These are phyloP conservation scores for Origma solitaria DNA, from an alignment of 2,113 vertebrate genomes.

Conservation along the genomic window DNA sequence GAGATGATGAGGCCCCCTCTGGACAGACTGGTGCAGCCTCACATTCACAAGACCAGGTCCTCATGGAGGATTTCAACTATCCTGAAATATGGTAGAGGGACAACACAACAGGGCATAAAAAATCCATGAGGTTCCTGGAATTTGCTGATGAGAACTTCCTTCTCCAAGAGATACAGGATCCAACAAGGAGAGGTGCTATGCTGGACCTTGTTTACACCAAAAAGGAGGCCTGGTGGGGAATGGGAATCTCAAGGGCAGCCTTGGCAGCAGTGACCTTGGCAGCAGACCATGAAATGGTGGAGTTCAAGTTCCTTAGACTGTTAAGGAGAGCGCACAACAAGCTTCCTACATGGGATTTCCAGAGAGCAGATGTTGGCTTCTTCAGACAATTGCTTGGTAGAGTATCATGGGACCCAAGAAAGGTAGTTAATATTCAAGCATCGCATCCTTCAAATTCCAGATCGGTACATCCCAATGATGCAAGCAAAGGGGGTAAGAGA, in stretches of 20 bases:
- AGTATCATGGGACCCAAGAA: background rate
- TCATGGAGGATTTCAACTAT: background rate
- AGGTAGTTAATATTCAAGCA: background rate
- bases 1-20: background rate
- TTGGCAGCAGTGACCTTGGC: background rate
- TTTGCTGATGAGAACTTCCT: fast-evolving
- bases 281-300: background rate
- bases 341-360: background rate
- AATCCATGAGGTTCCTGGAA: background rate
- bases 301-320: background rate
- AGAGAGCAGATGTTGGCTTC: background rate
- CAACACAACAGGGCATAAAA: background rate
- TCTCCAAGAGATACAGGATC: background rate
- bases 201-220: background rate
- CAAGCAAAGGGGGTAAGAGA: background rate
- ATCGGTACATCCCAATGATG: fast-evolving
- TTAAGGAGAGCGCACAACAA: background rate
- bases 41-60: background rate
- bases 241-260: background rate
- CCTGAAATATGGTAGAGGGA: background rate
- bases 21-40: background rate
- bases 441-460: background rate
- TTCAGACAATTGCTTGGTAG: background rate
- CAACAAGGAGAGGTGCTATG: background rate
- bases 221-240: background rate